Base-by-base conservation (phyloP, 2,113 vertebrate genomes). In the Fulmarus glacialis region DNA sequence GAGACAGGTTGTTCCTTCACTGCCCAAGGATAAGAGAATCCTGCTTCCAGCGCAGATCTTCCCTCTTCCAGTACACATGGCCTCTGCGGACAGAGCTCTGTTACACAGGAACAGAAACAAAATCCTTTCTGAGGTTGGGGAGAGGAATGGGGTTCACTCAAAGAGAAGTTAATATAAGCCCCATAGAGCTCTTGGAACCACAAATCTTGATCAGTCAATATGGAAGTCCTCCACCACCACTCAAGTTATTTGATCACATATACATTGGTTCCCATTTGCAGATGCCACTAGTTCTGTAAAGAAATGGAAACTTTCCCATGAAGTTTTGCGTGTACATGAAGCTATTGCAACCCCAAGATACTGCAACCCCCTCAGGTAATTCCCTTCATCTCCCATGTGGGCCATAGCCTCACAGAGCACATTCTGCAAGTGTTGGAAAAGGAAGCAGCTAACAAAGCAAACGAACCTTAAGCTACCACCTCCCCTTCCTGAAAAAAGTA, bases 281-380 rank as follows among this genome's bases (percentile, higher is more conserved):
- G 62, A 72, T 60, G 43, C 27, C 34, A 81, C 18, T 34, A 30
- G 30, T 38, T 68, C 40, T 43, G 36, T 42, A 55, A 82, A 53
- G 56, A 42, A 80, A 67, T 11, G 4, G 20, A 48, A 60, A 55
- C 12, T 15, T 48, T 55, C 22, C 50, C 32, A 18, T 10, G 14
- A 52, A 67, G 38, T n/a, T 64, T 42, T 68, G 22, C 16, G 11
- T 10, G 24, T n/a, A 50, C 0, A 0, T 42, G 67, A 89, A 68
- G 26, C 60, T 72, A 75, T 2, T 58, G 30, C 56, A 90, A 50
- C 8, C 14, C 22, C 26, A 89, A 30, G 21, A 58, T 72, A 75
- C 2, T 58, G 30, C 56, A 90, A 50, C 8, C 14, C 23, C 26
- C 62, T 3, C 23, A 52, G 14, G 1, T 45, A 60, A 64, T 43